Evolutionary conservation across 2,797 vertebrate species (phyloP).

Genomic region (Rhinatrema bivittatum): DNA sequence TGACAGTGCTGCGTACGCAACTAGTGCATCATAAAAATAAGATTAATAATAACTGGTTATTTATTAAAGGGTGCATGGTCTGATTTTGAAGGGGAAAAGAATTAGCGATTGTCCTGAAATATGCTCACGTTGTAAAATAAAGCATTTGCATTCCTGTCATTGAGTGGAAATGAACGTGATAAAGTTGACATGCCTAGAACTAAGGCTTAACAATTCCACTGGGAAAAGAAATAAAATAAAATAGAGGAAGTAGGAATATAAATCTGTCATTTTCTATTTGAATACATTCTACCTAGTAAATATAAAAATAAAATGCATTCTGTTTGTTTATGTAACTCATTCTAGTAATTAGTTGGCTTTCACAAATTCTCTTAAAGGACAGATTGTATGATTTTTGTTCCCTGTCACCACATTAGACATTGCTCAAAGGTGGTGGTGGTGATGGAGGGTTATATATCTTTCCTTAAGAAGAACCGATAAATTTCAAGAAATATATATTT

Average conservation of each 20-base stretch:
- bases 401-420: too few species aligned
- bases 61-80: too few species aligned
- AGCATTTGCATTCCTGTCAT: conserved; percentile 41
- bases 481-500: too few species aligned
- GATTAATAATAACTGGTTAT: too few species aligned
- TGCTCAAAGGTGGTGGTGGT: too few species aligned
- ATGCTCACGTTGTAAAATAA: conserved; percentile 11
- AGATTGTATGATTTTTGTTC: too few species aligned
- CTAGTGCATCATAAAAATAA: too few species aligned
- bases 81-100: background rate
- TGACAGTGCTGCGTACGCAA: too few species aligned
- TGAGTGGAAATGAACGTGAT: conserved; percentile 36
- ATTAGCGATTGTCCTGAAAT: conserved; percentile 22
- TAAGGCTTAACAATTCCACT: conserved; percentile 24
- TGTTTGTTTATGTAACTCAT: conserved; percentile 9
- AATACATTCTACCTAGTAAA: conserved; percentile 37
- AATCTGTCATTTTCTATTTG: conserved; percentile 29
- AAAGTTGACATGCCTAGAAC: conserved; percentile 34
- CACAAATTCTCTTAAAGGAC: too few species aligned
- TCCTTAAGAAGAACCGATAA: too few species aligned
- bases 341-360: conserved; percentile 20
- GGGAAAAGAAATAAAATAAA: conserved; percentile 25
- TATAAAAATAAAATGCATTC: conserved; percentile 29
- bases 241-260: conserved; percentile 30
- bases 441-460: too few species aligned